Evolutionary conservation across 2,113 vertebrate species (phyloP).

Genomic region (Aptenodytes patagonicus): DNA sequence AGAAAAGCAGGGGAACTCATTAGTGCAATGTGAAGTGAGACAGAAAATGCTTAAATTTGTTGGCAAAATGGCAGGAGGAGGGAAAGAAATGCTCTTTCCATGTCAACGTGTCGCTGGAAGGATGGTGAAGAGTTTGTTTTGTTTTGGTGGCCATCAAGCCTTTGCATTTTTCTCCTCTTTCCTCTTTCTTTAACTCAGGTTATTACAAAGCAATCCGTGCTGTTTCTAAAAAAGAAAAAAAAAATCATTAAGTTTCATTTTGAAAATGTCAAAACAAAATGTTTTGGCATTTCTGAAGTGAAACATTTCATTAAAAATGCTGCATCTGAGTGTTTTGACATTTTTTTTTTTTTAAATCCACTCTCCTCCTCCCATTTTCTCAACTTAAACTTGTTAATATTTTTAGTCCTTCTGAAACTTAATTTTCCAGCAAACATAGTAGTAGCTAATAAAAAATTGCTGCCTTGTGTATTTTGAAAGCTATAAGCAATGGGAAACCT

Average conservation of each 20-base stretch:
- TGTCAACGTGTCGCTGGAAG: not conserved
- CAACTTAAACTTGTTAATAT: conserved; percentile 44
- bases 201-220: not conserved
- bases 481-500: not conserved
- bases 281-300: conserved; percentile 68
- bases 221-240: not conserved
- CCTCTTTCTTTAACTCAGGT: not conserved
- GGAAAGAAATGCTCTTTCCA: conserved; percentile 36
- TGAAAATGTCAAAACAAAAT: conserved; percentile 69
- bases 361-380: conserved; percentile 5
- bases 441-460: not conserved
- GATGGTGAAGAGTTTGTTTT: not conserved
- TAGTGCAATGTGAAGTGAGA: not conserved
- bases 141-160: not conserved
- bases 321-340: conserved; percentile 65
- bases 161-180: not conserved
- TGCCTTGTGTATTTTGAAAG: not conserved
- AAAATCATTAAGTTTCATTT: conserved; percentile 48
- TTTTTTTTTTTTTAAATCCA: conserved; percentile 3
- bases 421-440: not conserved
- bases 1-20: not conserved
- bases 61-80: conserved; percentile 28
- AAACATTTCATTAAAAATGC: conserved; percentile 67
- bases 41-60: not conserved
- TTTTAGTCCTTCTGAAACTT: conserved; percentile 23